These are phyloP conservation scores for Apostichopus parvimensis DNA, from an alignment of 35 echinoderm and acorn worm species.

Conservation along the genomic window DNA sequence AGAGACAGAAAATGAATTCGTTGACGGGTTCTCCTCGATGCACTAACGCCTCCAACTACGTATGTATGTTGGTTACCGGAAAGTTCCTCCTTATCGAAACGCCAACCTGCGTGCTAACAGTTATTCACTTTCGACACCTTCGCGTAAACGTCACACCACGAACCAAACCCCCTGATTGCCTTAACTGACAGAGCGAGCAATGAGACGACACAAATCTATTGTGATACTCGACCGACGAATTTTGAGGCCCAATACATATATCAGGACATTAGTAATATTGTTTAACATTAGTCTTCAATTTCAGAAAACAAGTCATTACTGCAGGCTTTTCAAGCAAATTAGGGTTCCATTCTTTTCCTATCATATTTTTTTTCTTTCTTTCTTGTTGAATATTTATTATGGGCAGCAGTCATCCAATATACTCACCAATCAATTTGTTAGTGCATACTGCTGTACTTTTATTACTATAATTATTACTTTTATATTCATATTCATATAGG, in stretches of 20 bases:
- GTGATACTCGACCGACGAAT: neutral
- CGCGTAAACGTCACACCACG: neutral
- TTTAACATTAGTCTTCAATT: neutral
- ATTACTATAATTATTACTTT: no score
- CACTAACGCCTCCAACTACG: conserved; percentile 37
- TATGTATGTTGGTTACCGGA: neutral
- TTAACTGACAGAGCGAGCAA: neutral
- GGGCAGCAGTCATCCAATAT: no score
- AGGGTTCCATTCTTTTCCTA: no score
- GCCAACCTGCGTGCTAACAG: neutral
- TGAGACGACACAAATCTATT: neutral
- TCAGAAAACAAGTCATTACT: no score
- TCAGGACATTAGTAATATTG: neutral
- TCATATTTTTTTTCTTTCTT: no score
- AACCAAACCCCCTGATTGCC: neutral
- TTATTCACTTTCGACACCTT: neutral
- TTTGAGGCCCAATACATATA: neutral
- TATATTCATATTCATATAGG: no score
- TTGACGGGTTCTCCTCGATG: conserved; percentile 7
- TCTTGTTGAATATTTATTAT: no score
- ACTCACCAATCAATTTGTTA: no score
- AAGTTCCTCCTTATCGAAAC: neutral
- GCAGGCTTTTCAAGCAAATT: no score
- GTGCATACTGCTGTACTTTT: no score
- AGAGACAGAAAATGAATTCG: conserved; percentile 40